Percentiles rank a stretch among this genome's conserved stretches.
Evolutionary conservation across 2,888 invertebrate genomes (phyloP).

Genomic region (Cryptosula pallasiana): DNA sequence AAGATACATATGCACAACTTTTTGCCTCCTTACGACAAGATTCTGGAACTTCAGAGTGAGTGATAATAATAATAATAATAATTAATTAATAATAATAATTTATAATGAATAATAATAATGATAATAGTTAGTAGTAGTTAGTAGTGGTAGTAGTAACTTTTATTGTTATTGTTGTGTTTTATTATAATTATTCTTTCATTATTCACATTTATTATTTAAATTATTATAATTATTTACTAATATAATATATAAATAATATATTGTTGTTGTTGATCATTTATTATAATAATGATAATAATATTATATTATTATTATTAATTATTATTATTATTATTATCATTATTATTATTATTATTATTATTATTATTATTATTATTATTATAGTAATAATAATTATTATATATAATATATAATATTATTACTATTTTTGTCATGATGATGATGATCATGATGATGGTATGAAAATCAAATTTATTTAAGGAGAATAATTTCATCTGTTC

Average conservation of each 20-base stretch:
- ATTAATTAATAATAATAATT: background rate
- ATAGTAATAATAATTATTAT: background rate
- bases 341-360: too few species aligned
- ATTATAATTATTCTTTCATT: too few species aligned
- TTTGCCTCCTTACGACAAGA: background rate
- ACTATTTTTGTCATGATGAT: background rate
- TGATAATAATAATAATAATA: background rate
- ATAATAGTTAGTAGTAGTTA: too few species aligned
- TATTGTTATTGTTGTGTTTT: too few species aligned
- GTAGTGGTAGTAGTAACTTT: too few species aligned
- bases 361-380: background rate
- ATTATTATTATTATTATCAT: too few species aligned
- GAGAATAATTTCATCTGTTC: background rate
- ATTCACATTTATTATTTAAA: too few species aligned
- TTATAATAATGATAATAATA: too few species aligned
- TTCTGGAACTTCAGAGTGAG: background rate
- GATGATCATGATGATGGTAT: background rate
- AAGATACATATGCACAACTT: slow-evolving; percentile 13
- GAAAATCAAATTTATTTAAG: background rate
- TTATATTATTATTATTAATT: too few species aligned
- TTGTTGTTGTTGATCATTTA: too few species aligned
- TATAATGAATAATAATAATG: background rate
- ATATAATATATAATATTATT: background rate
- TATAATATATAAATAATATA: too few species aligned
- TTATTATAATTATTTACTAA: too few species aligned